A percentile compares a stretch with the other conserved stretches of the same genome.
Evolutionary conservation across 2,113 vertebrate species (phyloP).

Genomic region (Gnathonemus longibarbis): DNA sequence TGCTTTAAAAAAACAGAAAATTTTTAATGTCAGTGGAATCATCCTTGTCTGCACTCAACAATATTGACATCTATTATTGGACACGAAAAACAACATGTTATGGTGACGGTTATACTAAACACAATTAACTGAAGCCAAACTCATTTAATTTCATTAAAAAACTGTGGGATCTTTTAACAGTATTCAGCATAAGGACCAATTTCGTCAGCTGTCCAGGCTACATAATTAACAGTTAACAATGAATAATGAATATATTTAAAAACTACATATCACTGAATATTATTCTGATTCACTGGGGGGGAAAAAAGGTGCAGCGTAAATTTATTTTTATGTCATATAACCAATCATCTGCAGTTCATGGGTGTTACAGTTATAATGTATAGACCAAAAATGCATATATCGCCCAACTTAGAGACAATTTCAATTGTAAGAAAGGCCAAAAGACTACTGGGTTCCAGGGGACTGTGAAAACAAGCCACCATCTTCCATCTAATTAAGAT

Average conservation of each 20-base stretch:
- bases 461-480: not conserved
- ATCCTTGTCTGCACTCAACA: not conserved
- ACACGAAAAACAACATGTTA: not conserved
- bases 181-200: not conserved
- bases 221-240: not conserved
- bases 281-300: not conserved
- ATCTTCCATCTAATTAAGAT: not conserved
- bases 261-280: not conserved
- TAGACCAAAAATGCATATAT: not conserved
- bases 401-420: not conserved
- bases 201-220: not conserved
- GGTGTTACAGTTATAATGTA: not conserved
- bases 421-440: not conserved
- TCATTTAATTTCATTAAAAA: slow-evolving; percentile 30
- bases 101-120: not conserved
- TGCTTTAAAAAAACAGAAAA: not conserved
- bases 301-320: not conserved
- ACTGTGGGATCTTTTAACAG: not conserved
- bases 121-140: not conserved
- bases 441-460: not conserved
- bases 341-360: not conserved
- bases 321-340: not conserved
- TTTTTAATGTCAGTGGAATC: not conserved
- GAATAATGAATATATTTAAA: not conserved
- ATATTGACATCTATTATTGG: not conserved